Base-by-base conservation (phyloP, 2,888 invertebrate species). In the Cheilosia soror region DNA sequence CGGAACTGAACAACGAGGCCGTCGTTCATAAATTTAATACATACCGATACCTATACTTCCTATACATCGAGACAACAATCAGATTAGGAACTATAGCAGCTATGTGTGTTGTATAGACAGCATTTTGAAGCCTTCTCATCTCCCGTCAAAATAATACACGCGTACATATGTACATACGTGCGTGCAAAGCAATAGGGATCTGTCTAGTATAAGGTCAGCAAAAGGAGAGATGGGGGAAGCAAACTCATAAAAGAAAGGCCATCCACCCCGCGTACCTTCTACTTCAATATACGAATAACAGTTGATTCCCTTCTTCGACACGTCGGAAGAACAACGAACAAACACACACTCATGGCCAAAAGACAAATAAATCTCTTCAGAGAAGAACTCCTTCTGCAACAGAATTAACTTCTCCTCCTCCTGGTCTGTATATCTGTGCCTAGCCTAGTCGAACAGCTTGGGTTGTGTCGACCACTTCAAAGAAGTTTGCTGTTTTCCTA, bases 281-380 rank as follows among this genome's bases (percentile, higher is more conserved):
- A 33, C 47, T 58, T 51, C 31, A 53, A 53, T n/a, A 53, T n/a
- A n/a, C 13, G 33, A 13, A 7, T 75, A 63, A 75, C 80, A 81
- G 75, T 81, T 63, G 75, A 75, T 62, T 75, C 63, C 15, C 62
- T 68, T 80, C 75, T 57, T 62, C 40, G 37, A 53, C 66, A 73
- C 60, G 51, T 66, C 29, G 57, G 51, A 72, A 72, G 42, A 72
- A 42, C 25, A 29, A 55, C 29, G 31, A 58, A 58, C 58, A 37
- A 55, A 58, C n/a, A 33, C 57, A 57, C 6, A 57, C 29, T 15
- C 33, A 37, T 20, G 47, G 7, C 47, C 31, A 69, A 63, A 81
- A 69, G 76, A 76, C 69, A 76, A 81, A 76, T 63, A 65, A 81
- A 76, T 76, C 47, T 47, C 15, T 47, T 47, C 47, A 47, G 47